Evolutionary conservation across 2,888 invertebrate genomes (phyloP), one percentile per base, ranked within the genome.

Genomic region (Acrocyrtus sp.): DNA sequence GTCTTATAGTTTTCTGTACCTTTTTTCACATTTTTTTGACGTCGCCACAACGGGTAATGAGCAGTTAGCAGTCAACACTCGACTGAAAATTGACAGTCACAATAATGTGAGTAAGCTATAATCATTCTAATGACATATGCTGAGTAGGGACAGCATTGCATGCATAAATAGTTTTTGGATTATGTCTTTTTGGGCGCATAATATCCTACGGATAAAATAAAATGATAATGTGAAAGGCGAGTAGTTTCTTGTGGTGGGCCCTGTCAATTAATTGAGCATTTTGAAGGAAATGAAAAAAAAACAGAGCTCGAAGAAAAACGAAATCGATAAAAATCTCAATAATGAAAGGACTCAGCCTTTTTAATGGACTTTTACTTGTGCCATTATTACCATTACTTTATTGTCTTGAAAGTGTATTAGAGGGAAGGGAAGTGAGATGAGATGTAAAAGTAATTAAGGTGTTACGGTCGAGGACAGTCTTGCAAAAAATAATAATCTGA

Each of bases 171-270:
- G n/a, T n/a, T n/a, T n/a, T n/a, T n/a, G n/a, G n/a, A n/a, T n/a
- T n/a, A n/a, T n/a, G n/a, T n/a, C n/a, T n/a, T n/a, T 43, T 4
- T 43, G 12, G 8, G n/a, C 22, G 17, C 21, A 48, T 45, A 15
- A 22, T 48, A 21, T 15, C 22, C 12, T 22, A 19, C n/a, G 45
- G 48, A 48, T 48, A 22, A 24, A 21, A 21, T 12, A 22, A 24
- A 10, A 48, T n/a, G n/a, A 5, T 10, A 34, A 47, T 62, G 61
- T 62, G 61, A 62, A 63, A 60, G 58, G 58, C 53, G 54, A 63
- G 53, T 63, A 63, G 54, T 63, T 62, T 63, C 34, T 24, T 62
- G 41, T n/a, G 17, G 15, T 3, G 17, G 41, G 3, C 41, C 41
- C 8, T 41, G 15, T 41, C 41, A 3, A 34, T 8, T 6, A 34